Conservation (phyloP, 2,113 vertebrate genomes). For the Cheirogaleus medius region DNA sequence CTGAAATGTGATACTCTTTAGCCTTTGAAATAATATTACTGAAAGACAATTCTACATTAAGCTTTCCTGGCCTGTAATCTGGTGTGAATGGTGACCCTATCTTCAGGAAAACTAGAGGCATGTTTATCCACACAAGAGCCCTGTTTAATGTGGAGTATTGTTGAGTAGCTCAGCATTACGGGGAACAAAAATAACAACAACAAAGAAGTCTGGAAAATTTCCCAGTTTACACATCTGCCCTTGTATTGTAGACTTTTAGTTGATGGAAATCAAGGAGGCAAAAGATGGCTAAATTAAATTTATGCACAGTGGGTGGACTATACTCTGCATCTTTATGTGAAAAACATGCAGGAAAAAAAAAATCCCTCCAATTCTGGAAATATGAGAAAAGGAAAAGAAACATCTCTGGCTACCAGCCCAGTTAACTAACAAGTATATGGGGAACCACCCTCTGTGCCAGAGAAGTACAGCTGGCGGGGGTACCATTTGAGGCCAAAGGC, state of each 20-base stretch:
- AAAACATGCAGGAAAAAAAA: slow-evolving; percentile 78
- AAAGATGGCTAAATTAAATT: slow-evolving; percentile 85
- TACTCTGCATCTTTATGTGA: slow-evolving; percentile 82
- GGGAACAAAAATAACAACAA: slow-evolving; percentile 25
- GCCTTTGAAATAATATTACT: background rate
- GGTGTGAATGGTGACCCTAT: background rate
- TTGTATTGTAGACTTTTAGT: slow-evolving; percentile 76
- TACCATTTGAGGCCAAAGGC: background rate
- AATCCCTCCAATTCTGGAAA: slow-evolving; percentile 72
- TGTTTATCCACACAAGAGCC: background rate
- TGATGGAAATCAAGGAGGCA: slow-evolving; percentile 78
- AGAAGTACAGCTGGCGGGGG: slow-evolving; percentile 43
- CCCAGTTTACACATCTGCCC: slow-evolving; percentile 78
- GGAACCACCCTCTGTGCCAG: slow-evolving; percentile 51
- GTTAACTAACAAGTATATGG: slow-evolving; percentile 27
- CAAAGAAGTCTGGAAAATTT: slow-evolving; percentile 73
- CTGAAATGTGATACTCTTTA: background rate
- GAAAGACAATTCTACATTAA: slow-evolving; percentile 38
- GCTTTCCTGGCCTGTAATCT: background rate
- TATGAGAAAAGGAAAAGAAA: slow-evolving; percentile 72
- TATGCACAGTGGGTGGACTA: slow-evolving; percentile 83
- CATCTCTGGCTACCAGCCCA: slow-evolving; percentile 67
- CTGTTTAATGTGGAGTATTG: background rate
- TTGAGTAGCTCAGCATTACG: background rate
- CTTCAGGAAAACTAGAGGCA: background rate